A percentile compares a stretch with the other conserved stretches of the same genome.
These are phyloP conservation scores for Brenthis hecate DNA, from an alignment of 2,888 invertebrate genomes.

Conservation along the genomic window DNA sequence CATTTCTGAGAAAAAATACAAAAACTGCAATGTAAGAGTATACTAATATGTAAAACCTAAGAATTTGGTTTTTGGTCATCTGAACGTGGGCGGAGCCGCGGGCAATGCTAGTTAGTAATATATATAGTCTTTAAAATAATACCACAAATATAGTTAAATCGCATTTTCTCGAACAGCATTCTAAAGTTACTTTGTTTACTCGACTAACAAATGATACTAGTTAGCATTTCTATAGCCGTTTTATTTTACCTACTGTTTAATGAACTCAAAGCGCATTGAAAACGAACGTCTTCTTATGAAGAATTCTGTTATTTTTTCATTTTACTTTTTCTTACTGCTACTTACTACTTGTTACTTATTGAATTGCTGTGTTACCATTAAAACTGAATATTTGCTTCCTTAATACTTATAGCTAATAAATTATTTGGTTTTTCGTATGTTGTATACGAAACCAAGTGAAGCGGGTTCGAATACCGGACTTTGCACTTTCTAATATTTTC, in stretches of 20 bases:
- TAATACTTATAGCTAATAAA: too few relatives aligned
- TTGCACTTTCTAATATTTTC: too few relatives aligned
- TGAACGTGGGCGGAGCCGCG: too few relatives aligned
- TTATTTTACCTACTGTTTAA: slow-evolving; percentile 21
- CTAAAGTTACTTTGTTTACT: slow-evolving; percentile 22
- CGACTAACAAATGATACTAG: slow-evolving; percentile 20
- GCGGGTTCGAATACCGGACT: too few relatives aligned
- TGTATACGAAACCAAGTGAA: too few relatives aligned
- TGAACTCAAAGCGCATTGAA: slow-evolving; percentile 23
- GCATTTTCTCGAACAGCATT: slow-evolving; percentile 16
- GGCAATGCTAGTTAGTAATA: too few relatives aligned
- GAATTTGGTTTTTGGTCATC: too few relatives aligned
- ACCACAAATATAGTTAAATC: slow-evolving; percentile 8
- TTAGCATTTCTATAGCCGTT: slow-evolving; percentile 2
- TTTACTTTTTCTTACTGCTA: background rate
- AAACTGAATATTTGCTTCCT: background rate
- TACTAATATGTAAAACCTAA: too few relatives aligned
- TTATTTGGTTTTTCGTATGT: too few relatives aligned
- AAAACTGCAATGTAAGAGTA: too few relatives aligned
- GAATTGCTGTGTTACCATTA: background rate
- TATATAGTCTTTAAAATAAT: too few relatives aligned
- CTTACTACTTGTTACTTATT: background rate
- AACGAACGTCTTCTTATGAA: slow-evolving; percentile 17
- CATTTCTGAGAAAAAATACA: too few relatives aligned
- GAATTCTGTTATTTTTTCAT: background rate